These are phyloP conservation scores for Philopotamus ludificatus DNA, from an alignment of 1,140 invertebrate species.

Conservation along the genomic window DNA sequence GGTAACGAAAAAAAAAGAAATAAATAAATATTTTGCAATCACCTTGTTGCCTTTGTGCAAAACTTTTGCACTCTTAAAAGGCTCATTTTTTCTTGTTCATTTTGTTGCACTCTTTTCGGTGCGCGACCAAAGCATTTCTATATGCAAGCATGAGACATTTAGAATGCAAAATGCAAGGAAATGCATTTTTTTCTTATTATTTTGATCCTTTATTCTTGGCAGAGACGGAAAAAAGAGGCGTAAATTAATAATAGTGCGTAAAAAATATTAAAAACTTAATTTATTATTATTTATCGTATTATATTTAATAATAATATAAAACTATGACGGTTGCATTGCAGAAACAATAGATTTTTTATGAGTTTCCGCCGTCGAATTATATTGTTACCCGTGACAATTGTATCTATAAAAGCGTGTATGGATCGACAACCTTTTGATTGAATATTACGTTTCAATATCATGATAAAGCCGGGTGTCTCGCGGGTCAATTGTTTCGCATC, in stretches of 20 bases:
- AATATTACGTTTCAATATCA: background rate
- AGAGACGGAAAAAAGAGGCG: background rate
- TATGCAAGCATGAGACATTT: slow-evolving; percentile 17
- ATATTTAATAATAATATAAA: no score
- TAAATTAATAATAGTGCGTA: slow-evolving; percentile 16
- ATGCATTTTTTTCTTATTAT: slow-evolving; percentile 43
- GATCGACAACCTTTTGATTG: background rate
- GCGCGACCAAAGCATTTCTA: slow-evolving; percentile 6
- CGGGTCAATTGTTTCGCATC: background rate
- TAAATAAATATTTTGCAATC: no score
- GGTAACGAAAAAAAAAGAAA: no score
- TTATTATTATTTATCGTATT: no score
- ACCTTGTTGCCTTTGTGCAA: background rate
- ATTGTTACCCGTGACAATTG: slow-evolving; percentile 37
- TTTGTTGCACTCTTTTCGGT: slow-evolving; percentile 18
- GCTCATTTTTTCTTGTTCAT: slow-evolving; percentile 1
- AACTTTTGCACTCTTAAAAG: slow-evolving; percentile 3
- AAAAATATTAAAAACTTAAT: no score
- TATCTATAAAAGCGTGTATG: slow-evolving; percentile 27
- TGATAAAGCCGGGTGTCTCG: background rate
- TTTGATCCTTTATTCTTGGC: slow-evolving; percentile 29
- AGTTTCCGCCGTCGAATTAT: slow-evolving; percentile 33
- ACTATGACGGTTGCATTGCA: no score
- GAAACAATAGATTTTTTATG: slow-evolving; percentile 38
- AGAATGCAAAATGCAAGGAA: slow-evolving; percentile 41